Conservation (phyloP, 2,113 vertebrate genomes). For the Pseudopodoces humilis region DNA sequence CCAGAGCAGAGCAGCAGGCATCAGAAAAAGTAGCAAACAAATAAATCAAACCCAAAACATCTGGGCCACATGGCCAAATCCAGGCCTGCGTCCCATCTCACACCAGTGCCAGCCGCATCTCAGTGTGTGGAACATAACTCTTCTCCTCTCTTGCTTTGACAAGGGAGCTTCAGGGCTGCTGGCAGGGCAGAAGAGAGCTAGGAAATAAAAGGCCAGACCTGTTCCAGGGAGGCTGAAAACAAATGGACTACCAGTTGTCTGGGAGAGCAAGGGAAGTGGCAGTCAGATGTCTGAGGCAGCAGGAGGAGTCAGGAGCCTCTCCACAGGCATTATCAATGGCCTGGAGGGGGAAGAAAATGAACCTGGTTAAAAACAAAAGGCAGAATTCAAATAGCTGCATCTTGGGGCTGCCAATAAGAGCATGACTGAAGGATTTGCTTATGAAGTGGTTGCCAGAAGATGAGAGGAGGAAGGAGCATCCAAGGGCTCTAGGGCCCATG, state of each 20-base stretch:
- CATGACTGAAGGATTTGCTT: neutral
- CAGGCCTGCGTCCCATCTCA: neutral
- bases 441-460: neutral
- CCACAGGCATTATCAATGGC: neutral
- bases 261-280: neutral
- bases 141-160: neutral
- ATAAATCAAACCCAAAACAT: neutral
- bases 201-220: neutral
- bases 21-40: neutral
- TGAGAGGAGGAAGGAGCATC: neutral
- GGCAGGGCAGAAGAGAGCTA: neutral
- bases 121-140: neutral
- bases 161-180: neutral
- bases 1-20: neutral
- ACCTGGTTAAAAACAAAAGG: neutral
- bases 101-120: neutral
- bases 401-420: neutral
- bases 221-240: neutral
- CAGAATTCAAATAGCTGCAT: neutral
- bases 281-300: neutral
- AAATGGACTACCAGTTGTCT: neutral
- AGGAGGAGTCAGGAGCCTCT: neutral
- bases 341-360: neutral
- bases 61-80: neutral
- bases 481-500: neutral